Percentiles rank a stretch among this genome's conserved stretches.
Conservation (phyloP, 2,888 invertebrate genomes). For the Gymnoscelis rufifasciata region DNA sequence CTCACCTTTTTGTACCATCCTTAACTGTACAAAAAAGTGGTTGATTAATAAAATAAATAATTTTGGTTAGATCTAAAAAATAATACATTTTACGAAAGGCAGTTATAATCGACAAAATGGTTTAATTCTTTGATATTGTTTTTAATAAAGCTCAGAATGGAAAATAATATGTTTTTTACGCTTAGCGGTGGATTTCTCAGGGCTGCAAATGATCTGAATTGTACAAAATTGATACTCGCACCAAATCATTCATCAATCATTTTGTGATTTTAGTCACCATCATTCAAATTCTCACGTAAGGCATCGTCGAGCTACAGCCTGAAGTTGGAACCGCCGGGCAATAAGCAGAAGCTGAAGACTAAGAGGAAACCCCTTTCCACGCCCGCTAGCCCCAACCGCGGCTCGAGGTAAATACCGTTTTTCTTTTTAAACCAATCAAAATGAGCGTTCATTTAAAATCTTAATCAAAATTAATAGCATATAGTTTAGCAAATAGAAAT, state of each 20-base stretch:
- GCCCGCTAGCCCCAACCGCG: slow-evolving; percentile 92
- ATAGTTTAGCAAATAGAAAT: no score
- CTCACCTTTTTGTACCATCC: no score
- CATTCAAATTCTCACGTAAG: slow-evolving; percentile 98
- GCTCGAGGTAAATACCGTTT: slow-evolving; percentile 62
- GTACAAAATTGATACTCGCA: slow-evolving; percentile 1
- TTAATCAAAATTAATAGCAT: no score
- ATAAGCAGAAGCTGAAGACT: slow-evolving; percentile 91
- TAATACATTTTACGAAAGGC: no score
- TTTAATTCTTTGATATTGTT: no score
- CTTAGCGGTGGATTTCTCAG: no score
- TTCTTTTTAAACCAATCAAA: background rate
- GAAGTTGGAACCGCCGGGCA: slow-evolving; percentile 93
- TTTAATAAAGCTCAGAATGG: no score
- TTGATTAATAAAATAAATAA: no score
- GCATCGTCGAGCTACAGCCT: slow-evolving; percentile 97
- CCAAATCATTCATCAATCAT: slow-evolving; percentile 28
- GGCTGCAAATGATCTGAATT: background rate
- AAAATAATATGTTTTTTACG: no score
- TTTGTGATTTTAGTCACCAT: slow-evolving; percentile 90
- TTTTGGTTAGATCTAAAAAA: no score
- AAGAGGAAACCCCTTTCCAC: slow-evolving; percentile 95
- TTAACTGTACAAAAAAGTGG: no score
- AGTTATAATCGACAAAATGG: no score
- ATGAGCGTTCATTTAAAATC: background rate